Conservation (phyloP, 2,113 vertebrate species). For the Thunnus thynnus region DNA sequence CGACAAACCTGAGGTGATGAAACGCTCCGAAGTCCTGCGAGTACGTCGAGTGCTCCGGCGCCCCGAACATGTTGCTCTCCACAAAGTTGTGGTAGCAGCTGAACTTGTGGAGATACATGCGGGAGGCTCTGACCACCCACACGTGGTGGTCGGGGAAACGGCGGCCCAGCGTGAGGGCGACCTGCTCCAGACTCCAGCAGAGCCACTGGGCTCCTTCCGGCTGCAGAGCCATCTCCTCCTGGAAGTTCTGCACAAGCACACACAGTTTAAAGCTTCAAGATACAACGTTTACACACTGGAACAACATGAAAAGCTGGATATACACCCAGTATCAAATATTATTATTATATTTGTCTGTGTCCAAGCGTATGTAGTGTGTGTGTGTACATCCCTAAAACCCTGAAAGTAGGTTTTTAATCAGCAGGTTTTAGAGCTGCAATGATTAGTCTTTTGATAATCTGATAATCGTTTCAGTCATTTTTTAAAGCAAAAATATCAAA, state of each 20-base stretch:
- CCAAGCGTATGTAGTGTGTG: too few species aligned
- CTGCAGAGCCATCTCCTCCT: constrained; percentile 92
- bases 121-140: constrained; percentile 94
- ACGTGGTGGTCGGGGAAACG: constrained; percentile 91
- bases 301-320: neutral
- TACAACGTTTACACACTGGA: neutral
- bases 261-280: neutral
- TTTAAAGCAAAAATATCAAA: too few species aligned
- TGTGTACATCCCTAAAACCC: too few species aligned
- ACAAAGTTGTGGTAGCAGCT: constrained; percentile 98
- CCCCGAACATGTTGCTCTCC: constrained; percentile 95
- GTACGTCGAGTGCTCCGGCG: constrained; percentile 91
- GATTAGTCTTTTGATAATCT: too few species aligned
- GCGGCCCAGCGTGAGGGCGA: constrained; percentile 86
- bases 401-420: too few species aligned
- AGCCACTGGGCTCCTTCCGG: constrained; percentile 93
- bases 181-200: constrained; percentile 94
- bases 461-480: too few species aligned
- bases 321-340: neutral
- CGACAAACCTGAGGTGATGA: constrained; percentile 87
- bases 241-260: constrained; percentile 89
- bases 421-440: too few species aligned
- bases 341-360: too few species aligned
- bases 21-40: constrained; percentile 88
- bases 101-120: constrained; percentile 98